Evolutionary conservation across 2,888 invertebrate genomes (phyloP).

Genomic region (Leptinotarsa tumamoca): DNA sequence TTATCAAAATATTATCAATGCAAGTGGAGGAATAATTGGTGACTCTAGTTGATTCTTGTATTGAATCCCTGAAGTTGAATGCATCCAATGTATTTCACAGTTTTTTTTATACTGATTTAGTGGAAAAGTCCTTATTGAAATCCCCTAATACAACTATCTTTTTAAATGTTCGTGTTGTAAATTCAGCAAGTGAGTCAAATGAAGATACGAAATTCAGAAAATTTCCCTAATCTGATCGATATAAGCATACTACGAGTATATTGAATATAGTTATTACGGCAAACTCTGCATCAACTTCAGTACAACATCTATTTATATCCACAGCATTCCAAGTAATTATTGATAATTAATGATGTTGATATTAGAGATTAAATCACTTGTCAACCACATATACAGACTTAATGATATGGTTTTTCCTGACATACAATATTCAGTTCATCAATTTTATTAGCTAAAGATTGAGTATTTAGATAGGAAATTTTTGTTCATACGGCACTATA

Average conservation of each 20-base stretch:
- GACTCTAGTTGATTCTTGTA: slow-evolving; percentile 3
- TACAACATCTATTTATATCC: too few relatives aligned
- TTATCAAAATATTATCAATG: slow-evolving; percentile 1
- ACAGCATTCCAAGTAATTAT: background rate
- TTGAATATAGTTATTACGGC: too few relatives aligned
- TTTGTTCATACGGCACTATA: background rate
- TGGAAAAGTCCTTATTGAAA: slow-evolving; percentile 3
- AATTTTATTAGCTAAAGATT: background rate
- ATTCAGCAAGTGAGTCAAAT: too few relatives aligned
- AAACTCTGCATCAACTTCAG: too few relatives aligned
- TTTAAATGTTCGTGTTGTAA: background rate
- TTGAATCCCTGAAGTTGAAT: background rate
- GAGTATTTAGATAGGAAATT: background rate
- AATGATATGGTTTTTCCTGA: background rate
- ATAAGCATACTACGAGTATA: too few relatives aligned
- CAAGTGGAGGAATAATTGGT: background rate
- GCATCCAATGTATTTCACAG: background rate
- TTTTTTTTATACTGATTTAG: background rate
- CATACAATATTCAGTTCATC: background rate
- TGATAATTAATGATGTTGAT: background rate
- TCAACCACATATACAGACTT: background rate
- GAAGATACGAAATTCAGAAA: too few relatives aligned
- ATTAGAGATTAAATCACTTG: background rate
- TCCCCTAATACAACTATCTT: background rate
- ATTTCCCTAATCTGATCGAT: too few relatives aligned